Evolutionary conservation across 2,888 invertebrate genomes (phyloP).

Genomic region (Pristionchus exspectatus): DNA sequence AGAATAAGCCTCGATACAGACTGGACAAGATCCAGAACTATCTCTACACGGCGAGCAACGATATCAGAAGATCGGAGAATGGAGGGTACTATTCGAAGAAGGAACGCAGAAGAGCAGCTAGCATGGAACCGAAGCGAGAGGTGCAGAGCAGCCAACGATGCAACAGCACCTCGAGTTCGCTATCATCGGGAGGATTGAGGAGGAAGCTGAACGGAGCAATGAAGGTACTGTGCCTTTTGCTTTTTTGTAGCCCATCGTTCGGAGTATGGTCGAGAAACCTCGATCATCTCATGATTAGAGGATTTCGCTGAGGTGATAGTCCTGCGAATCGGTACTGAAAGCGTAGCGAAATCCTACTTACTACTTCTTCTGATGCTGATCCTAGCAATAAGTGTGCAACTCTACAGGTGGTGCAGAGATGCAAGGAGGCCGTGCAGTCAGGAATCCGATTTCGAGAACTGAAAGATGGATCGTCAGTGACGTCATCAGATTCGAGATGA

Average conservation of each 20-base stretch:
- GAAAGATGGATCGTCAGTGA: background rate
- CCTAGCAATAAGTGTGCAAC: background rate
- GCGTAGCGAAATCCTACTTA: background rate
- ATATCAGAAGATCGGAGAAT: background rate
- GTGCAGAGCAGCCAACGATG: background rate
- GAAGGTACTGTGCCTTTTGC: background rate
- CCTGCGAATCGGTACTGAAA: background rate
- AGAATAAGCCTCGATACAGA: constrained; percentile 21
- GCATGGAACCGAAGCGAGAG: background rate
- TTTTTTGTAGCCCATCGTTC: background rate
- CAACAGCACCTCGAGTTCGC: background rate
- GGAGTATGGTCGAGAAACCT: background rate
- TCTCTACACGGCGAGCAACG: background rate
- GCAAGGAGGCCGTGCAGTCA: constrained; percentile 22
- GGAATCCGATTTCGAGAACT: constrained; percentile 29
- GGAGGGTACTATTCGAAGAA: background rate
- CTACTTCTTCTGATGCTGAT: background rate
- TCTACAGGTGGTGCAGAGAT: constrained; percentile 15
- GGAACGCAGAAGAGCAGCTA: background rate
- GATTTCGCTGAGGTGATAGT: background rate
- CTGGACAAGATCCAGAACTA: constrained; percentile 29
- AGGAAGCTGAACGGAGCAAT: constrained; percentile 23
- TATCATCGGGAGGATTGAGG: constrained; percentile 6
- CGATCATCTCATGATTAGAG: background rate
- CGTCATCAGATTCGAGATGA: background rate